phyloP scores from a whole-genome alignment of 2,888 invertebrate genomes.

The Campoletis raptor region DNA sequence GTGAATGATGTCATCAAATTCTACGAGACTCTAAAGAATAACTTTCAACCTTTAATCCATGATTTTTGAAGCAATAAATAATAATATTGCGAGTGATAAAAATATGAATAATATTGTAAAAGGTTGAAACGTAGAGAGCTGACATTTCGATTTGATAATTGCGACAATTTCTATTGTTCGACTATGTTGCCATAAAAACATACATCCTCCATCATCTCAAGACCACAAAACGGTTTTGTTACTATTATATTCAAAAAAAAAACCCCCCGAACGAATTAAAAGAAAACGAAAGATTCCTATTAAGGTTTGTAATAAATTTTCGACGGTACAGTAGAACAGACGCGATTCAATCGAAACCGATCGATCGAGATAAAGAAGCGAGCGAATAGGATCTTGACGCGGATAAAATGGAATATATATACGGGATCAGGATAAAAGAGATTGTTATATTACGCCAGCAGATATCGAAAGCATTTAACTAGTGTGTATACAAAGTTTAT shows the following conservation, averaged over 20 bases:
- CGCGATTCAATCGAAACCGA: slow-evolving; percentile 53
- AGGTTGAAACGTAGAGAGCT: background rate
- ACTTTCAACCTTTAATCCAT: background rate
- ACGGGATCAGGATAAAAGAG: slow-evolving; percentile 70
- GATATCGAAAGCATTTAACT: slow-evolving; percentile 33
- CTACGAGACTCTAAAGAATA: background rate
- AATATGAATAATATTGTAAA: background rate
- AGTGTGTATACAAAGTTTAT: slow-evolving; percentile 1
- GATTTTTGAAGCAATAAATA: background rate
- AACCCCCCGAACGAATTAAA: background rate
- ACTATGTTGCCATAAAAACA: background rate
- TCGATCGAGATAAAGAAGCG: slow-evolving; percentile 44
- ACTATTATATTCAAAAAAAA: background rate
- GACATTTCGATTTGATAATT: slow-evolving; percentile 17
- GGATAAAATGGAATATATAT: slow-evolving; percentile 63
- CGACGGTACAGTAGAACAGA: slow-evolving; percentile 1
- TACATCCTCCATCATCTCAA: background rate
- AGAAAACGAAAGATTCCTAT: background rate
- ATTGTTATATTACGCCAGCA: slow-evolving; percentile 68
- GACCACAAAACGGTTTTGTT: background rate
- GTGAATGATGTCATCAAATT: background rate
- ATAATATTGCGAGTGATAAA: background rate
- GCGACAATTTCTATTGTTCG: slow-evolving; percentile 12
- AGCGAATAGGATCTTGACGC: slow-evolving; percentile 66
- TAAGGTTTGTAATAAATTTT: slow-evolving; percentile 6